Percentiles rank a stretch among this genome's conserved stretches.
These are phyloP conservation scores for Eupithecia vulgata DNA, from an alignment of 2,888 invertebrate genomes.

Conservation along the genomic window DNA sequence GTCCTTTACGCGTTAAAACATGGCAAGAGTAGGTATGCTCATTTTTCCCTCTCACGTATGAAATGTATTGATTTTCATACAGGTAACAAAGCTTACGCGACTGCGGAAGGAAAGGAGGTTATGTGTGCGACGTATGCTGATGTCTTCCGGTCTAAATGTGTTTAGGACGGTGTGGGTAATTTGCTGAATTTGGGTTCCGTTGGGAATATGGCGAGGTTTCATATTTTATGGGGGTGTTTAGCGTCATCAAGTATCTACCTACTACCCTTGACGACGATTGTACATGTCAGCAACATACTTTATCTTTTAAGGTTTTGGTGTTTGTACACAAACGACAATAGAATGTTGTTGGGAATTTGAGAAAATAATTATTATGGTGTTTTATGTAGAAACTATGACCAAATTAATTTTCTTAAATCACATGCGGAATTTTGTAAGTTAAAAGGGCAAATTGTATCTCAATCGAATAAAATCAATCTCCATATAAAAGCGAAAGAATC, in stretches of 20 bases:
- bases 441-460: too few relatives aligned
- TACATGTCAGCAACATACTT: not conserved
- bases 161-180: slow-evolving; percentile 10
- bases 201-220: not conserved
- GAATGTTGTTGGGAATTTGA: not conserved
- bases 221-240: not conserved
- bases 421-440: too few relatives aligned
- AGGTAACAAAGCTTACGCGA: slow-evolving; percentile 35
- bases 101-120: slow-evolving; percentile 39
- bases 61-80: slow-evolving; percentile 33
- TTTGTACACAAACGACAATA: not conserved
- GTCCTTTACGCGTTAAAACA: not conserved
- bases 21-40: not conserved
- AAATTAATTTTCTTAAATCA: not conserved
- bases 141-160: slow-evolving; percentile 25
- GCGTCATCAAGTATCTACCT: not conserved
- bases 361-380: not conserved
- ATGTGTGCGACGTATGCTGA: slow-evolving; percentile 23
- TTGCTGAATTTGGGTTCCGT: slow-evolving; percentile 13
- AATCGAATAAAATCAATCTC: not conserved
- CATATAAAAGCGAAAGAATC: not conserved
- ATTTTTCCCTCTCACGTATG: slow-evolving; percentile 28
- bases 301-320: not conserved
- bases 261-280: not conserved
- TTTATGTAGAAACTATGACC: too few relatives aligned